phyloP scores from a whole-genome alignment of 1,140 invertebrate species.

The Nasonia giraulti region DNA sequence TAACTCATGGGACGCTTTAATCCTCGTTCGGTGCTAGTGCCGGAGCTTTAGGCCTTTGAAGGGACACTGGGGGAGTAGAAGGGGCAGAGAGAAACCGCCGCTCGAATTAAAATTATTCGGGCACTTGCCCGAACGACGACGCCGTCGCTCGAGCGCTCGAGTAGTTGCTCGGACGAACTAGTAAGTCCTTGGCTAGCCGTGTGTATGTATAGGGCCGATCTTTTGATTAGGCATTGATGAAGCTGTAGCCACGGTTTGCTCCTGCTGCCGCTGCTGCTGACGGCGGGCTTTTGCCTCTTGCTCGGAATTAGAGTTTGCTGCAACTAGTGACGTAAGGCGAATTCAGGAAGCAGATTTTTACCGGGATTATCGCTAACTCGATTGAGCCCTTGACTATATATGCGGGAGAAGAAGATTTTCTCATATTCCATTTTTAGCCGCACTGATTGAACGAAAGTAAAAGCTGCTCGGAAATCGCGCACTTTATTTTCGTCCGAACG shows the following conservation, averaged over 20 bases:
- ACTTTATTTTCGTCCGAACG: no score
- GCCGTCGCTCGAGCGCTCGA: neutral
- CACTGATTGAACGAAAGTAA: neutral
- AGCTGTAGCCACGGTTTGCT: neutral
- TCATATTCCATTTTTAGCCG: neutral
- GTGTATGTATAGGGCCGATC: neutral
- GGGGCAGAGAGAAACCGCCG: neutral
- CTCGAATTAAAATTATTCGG: constrained; percentile 47
- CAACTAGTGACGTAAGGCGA: neutral
- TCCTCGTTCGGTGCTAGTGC: neutral
- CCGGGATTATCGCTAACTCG: neutral
- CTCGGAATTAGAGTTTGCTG: neutral
- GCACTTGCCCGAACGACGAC: constrained; percentile 13
- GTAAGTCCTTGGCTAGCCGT: neutral
- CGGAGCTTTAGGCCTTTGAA: constrained; percentile 16
- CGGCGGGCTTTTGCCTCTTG: neutral
- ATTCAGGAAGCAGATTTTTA: neutral
- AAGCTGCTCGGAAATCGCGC: no score
- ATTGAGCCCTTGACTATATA: neutral
- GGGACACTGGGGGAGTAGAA: neutral
- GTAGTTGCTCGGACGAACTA: neutral
- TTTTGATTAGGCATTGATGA: constrained; percentile 35
- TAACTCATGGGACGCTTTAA: constrained; percentile 43
- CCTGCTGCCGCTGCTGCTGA: neutral
- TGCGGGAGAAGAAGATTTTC: neutral